phyloP scores from a whole-genome alignment of 2,113 vertebrate genomes.

The Grantiella picta region DNA sequence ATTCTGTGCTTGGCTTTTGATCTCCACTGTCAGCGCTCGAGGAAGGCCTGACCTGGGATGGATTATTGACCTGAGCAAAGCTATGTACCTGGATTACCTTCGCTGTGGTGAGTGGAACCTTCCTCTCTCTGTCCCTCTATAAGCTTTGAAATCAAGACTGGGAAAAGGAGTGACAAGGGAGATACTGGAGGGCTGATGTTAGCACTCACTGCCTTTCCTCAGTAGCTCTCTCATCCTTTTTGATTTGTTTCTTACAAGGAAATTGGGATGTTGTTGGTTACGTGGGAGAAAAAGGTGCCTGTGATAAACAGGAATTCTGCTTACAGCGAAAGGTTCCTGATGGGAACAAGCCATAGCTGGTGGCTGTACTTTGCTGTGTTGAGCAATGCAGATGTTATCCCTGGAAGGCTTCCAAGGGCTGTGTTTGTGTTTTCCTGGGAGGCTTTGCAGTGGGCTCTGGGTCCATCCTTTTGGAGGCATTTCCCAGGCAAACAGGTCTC shows the following conservation, averaged over 20 bases:
- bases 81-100: conserved; percentile 27
- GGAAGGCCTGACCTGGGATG: neutral
- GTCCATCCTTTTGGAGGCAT: neutral
- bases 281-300: neutral
- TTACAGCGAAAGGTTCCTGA: neutral
- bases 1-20: neutral
- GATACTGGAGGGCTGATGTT: neutral
- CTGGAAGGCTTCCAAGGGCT: neutral
- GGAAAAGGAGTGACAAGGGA: neutral
- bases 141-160: fast-evolving
- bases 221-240: neutral
- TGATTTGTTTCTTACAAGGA: neutral
- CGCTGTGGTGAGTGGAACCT: conserved; percentile 3
- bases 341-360: neutral
- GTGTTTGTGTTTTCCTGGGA: neutral
- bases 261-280: neutral
- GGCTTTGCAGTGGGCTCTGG: neutral
- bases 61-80: neutral
- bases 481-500: neutral
- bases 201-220: neutral
- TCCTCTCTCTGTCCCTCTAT: neutral
- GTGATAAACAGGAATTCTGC: neutral
- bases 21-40: neutral
- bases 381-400: neutral
- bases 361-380: neutral